Evolutionary conservation across 2,113 vertebrate species (phyloP).

Genomic region (Paratilapia polleni): DNA sequence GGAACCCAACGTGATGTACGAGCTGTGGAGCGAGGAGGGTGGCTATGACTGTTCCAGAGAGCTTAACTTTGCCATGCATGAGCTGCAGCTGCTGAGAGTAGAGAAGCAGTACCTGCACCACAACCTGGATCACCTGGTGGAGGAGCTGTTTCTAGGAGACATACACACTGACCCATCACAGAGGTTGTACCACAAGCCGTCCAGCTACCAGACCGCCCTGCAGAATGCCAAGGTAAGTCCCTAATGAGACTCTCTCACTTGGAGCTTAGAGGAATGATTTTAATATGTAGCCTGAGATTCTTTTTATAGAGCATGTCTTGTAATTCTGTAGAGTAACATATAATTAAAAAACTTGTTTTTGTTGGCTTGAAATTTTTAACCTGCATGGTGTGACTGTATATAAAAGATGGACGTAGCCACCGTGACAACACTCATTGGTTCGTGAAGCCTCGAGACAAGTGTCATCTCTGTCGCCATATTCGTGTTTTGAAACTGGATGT

Average conservation of each 20-base stretch:
- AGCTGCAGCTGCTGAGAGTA: constrained; percentile 92
- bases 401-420: too few species aligned
- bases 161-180: constrained; percentile 91
- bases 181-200: constrained; percentile 92
- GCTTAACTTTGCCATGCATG: constrained; percentile 94
- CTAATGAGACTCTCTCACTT: fast-evolving
- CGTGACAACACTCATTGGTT: background rate
- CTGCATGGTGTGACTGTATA: background rate
- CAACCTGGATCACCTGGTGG: constrained; percentile 90
- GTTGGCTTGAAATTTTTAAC: background rate
- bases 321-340: background rate
- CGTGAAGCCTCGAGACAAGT: background rate
- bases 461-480: background rate
- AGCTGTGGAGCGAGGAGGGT: constrained; percentile 88
- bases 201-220: constrained; percentile 93
- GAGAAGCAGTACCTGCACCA: constrained; percentile 94
- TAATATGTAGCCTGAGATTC: background rate
- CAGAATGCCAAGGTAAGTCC: constrained; percentile 90
- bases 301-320: background rate
- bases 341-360: too few species aligned
- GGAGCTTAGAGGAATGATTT: background rate
- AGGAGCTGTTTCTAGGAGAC: constrained; percentile 95
- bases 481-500: background rate
- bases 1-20: constrained; percentile 83
- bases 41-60: constrained; percentile 87